Percentiles rank a stretch among this genome's conserved stretches.
These are phyloP conservation scores for Myotis findleyi DNA, from an alignment of 2,797 vertebrate genomes.

Conservation along the genomic window DNA sequence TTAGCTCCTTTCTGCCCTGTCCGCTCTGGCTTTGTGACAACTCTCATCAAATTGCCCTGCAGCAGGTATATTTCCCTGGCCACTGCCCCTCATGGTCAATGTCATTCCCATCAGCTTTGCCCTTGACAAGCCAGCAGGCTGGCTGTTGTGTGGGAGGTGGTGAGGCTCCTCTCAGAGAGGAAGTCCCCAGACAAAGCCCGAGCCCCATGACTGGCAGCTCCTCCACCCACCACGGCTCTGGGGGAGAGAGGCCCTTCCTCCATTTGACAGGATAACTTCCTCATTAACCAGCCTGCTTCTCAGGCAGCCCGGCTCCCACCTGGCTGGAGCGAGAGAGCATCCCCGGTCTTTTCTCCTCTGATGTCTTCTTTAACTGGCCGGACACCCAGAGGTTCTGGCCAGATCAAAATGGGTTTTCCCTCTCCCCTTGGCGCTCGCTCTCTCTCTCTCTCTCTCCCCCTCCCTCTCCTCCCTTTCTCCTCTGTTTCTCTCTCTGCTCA, in stretches of 20 bases:
- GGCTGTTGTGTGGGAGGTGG: background rate
- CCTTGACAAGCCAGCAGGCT: background rate
- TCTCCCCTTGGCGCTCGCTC: background rate
- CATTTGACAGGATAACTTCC: background rate
- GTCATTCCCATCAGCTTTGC: slow-evolving; percentile 33
- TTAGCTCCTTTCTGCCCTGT: background rate
- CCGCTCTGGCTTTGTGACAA: background rate
- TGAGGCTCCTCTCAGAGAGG: background rate
- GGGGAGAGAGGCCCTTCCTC: background rate
- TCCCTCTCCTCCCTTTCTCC: background rate
- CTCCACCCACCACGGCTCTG: background rate
- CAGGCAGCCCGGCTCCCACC: background rate
- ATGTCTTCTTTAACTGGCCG: slow-evolving; percentile 14
- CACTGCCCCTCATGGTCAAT: background rate
- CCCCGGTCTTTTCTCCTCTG: background rate
- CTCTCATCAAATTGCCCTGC: background rate
- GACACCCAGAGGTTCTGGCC: background rate
- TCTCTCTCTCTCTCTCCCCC: background rate
- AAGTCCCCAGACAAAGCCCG: background rate
- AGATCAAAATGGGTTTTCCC: background rate
- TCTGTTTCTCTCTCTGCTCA: background rate
- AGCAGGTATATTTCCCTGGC: slow-evolving; percentile 24
- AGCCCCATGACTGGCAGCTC: background rate
- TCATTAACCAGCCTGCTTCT: background rate
- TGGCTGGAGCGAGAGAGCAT: background rate